A percentile compares a stretch with the other conserved stretches of the same genome.
Conservation (phyloP, 2,797 vertebrate genomes). For the Glyptemys insculpta region DNA sequence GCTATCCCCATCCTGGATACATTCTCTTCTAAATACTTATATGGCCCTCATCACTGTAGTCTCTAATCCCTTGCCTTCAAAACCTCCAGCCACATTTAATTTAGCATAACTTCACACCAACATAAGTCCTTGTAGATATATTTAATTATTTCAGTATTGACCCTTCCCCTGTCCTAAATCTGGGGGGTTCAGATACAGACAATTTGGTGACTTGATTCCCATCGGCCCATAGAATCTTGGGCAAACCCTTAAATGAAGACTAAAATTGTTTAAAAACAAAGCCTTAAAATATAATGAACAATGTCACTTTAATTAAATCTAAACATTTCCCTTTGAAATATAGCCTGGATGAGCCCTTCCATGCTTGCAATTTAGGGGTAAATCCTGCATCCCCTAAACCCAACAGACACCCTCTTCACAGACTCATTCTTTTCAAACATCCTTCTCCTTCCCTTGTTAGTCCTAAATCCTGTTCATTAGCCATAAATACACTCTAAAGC, state of each 20-base stretch:
- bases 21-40: background rate
- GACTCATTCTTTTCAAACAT: background rate
- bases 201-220: conserved; percentile 31
- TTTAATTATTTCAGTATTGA: background rate
- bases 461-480: background rate
- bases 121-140: conserved; percentile 10
- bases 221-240: conserved; percentile 13
- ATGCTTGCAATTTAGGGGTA: background rate
- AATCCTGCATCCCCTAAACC: background rate
- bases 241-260: conserved; percentile 20
- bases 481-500: background rate
- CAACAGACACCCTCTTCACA: background rate
- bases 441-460: background rate
- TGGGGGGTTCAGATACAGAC: background rate
- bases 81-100: conserved; percentile 13
- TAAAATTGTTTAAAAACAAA: conserved; percentile 13
- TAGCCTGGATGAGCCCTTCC: background rate
- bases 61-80: background rate
- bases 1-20: background rate
- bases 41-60: background rate
- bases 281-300: background rate
- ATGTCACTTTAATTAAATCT: background rate
- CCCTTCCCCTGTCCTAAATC: background rate
- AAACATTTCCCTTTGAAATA: conserved; percentile 14
- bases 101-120: background rate